Base-by-base conservation (phyloP, 2,797 vertebrate species). In the Lophotriccus pileatus region DNA sequence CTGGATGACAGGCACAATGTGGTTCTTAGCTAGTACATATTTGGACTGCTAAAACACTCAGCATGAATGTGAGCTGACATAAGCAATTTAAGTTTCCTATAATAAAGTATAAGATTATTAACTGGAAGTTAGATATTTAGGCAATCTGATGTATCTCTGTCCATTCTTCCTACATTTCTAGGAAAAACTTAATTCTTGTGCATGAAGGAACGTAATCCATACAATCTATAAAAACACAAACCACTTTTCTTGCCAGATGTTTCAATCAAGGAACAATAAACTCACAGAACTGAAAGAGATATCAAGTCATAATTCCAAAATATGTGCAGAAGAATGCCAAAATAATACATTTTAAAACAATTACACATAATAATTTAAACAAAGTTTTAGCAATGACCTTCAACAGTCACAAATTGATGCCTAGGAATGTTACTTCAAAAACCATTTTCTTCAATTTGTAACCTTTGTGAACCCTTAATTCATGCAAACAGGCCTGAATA, bases 131-230 rank as follows among this genome's bases (percentile, higher is more conserved):
- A 63, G 56, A 53, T 63, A 96, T 97, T 98, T 98, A 98, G 98
- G 90, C 86, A 98, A 82, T 98, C 49, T 97, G 83, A 70, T 84
- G 94, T 49, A 99, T 98, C 86, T 98, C 98, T 83, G 97, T 84
- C 98, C 98, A 98, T 95, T 99, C 98, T 94, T 96, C 97, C 75
- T 98, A 98, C 25, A 90, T 96, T 98, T 98, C 97, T 64, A 98
- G 95, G 32, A 98, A 96, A 89, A 97, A 97, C 37, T 97, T 98
- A 68, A 99, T 97, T 95, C 98, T 98, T 49, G 95, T 72, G 64
- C 99, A 99, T 53, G 99, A 89, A 68, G 98, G 97, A 83, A 99
- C 98, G 46, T 98, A 98, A 92, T 98, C 98, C 47, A 97, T 97
- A 39, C 99, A 99, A 89, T 99, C 98, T 27, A 98, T 96, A 53